These are phyloP conservation scores for Naso thynnoides DNA, from an alignment of 2,797 vertebrate genomes.

Conservation along the genomic window DNA sequence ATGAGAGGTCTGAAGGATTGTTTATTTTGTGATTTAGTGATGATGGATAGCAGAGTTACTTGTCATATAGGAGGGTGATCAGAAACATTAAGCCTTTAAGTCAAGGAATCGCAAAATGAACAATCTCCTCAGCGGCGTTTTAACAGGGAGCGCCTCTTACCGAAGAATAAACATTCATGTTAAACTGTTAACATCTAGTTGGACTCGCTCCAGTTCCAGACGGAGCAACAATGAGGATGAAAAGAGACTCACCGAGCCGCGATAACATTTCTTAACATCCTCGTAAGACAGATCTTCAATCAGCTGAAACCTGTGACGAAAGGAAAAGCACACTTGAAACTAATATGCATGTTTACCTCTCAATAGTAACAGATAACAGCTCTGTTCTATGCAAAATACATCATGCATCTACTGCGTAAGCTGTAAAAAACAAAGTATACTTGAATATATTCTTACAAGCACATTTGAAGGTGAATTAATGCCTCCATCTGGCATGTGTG, in stretches of 20 bases:
- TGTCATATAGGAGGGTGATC: neutral
- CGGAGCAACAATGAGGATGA: neutral
- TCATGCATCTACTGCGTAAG: neutral
- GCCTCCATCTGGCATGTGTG: neutral
- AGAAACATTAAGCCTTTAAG: neutral
- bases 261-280: slow-evolving; percentile 84
- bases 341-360: neutral
- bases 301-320: slow-evolving; percentile 75
- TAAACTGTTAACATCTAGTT: neutral
- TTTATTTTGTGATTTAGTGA: slow-evolving; percentile 8
- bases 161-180: neutral
- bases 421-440: neutral
- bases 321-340: slow-evolving; percentile 2
- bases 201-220: neutral
- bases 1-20: neutral
- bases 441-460: neutral
- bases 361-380: no score
- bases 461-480: neutral
- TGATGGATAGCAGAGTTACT: neutral
- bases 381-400: neutral
- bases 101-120: slow-evolving; percentile 4
- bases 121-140: neutral
- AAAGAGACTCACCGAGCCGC: slow-evolving; percentile 80
- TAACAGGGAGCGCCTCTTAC: neutral
- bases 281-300: slow-evolving; percentile 82